phyloP scores from a whole-genome alignment of 2,113 vertebrate genomes.

The Crotalus viridis region DNA sequence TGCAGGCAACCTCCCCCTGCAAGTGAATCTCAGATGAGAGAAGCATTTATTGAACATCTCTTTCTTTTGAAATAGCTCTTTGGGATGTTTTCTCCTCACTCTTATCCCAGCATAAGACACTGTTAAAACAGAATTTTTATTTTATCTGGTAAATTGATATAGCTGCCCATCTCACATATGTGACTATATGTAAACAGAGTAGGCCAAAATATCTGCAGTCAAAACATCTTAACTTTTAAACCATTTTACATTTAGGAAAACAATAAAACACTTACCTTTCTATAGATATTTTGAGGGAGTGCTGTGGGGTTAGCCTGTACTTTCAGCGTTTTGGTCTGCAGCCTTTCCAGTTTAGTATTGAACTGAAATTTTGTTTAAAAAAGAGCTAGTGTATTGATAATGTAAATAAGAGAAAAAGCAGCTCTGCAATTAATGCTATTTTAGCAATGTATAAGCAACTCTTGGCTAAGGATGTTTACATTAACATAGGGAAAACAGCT shows the following conservation, averaged over 20 bases:
- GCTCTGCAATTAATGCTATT: neutral
- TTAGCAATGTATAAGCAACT: neutral
- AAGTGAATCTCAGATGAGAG: neutral
- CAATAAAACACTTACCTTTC: conserved; percentile 73
- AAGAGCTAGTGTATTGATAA: neutral
- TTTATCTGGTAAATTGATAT: neutral
- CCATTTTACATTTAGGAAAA: neutral
- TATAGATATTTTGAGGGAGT: conserved; percentile 84
- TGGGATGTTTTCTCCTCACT: neutral
- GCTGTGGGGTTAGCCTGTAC: conserved; percentile 65
- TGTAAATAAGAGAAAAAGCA: neutral
- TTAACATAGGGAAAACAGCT: neutral
- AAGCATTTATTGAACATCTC: neutral
- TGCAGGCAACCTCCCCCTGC: neutral
- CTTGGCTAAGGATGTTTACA: neutral
- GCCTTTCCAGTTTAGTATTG: conserved; percentile 82
- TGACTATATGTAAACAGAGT: neutral
- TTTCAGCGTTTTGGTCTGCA: conserved; percentile 74
- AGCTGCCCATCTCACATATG: neutral
- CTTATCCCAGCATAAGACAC: neutral
- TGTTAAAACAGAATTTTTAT: neutral
- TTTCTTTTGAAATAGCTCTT: neutral
- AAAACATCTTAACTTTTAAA: neutral
- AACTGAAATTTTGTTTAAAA: conserved; percentile 74
- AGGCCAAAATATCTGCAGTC: neutral